phyloP scores from a whole-genome alignment of 2,113 vertebrate species.

The Sitta europaea region DNA sequence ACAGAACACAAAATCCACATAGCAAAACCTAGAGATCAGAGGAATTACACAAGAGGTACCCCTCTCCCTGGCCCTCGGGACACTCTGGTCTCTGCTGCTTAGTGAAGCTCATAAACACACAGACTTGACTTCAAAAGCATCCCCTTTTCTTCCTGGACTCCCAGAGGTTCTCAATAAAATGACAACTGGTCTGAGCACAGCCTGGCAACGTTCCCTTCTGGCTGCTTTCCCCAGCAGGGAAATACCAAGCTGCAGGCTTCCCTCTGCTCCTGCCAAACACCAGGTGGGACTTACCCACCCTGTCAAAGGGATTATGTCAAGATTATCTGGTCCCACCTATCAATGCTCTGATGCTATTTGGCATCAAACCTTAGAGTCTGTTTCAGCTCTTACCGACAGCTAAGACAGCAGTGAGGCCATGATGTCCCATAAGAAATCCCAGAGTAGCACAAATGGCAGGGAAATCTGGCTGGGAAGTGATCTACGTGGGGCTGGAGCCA shows the following conservation, averaged over 20 bases:
- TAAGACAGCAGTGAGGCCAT: background rate
- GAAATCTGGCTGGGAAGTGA: background rate
- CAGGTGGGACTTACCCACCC: background rate
- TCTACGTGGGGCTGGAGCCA: background rate
- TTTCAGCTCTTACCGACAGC: background rate
- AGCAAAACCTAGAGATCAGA: slow-evolving; percentile 28
- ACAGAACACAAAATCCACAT: slow-evolving; percentile 22
- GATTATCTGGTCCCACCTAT: background rate
- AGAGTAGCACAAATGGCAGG: background rate
- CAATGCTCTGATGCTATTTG: background rate
- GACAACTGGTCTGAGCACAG: background rate
- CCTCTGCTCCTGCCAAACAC: background rate
- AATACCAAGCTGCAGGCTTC: background rate
- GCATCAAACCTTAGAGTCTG: background rate
- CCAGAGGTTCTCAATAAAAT: background rate
- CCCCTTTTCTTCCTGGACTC: background rate
- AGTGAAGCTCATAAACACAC: background rate
- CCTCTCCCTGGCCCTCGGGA: background rate
- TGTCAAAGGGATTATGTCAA: background rate
- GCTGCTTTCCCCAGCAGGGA: background rate
- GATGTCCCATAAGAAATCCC: background rate
- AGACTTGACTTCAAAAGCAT: slow-evolving; percentile 9
- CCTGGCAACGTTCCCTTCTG: background rate
- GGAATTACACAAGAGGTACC: slow-evolving; percentile 6
- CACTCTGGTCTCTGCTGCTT: background rate